Percentiles rank a stretch among this genome's conserved stretches.
These are phyloP conservation scores for Actinernus sp. DNA, from an alignment of 92 coral and sea anemone species.

Conservation along the genomic window DNA sequence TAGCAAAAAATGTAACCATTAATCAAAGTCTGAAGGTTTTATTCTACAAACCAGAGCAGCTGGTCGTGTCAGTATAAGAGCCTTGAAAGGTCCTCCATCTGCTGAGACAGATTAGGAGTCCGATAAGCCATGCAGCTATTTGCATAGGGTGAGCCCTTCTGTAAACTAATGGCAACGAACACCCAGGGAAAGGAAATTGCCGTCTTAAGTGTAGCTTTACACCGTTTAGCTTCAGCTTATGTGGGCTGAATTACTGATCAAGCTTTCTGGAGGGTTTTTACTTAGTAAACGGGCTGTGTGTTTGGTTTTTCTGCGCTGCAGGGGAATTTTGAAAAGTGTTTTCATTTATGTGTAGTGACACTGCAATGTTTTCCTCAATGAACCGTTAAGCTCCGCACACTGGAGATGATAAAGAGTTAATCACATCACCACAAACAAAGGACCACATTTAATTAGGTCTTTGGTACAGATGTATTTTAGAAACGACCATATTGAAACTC, in stretches of 20 bases:
- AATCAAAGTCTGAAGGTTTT: background rate
- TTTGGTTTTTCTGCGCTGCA: background rate
- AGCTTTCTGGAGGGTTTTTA: background rate
- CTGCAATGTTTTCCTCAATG: slow-evolving; percentile 20
- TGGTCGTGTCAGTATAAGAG: slow-evolving; percentile 8
- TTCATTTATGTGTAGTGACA: slow-evolving; percentile 21
- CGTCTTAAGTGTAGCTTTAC: no score
- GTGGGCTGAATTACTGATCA: background rate
- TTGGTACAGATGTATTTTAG: background rate
- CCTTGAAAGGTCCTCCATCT: background rate
- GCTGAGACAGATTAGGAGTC: slow-evolving; percentile 13
- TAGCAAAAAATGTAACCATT: background rate
- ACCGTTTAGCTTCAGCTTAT: no score
- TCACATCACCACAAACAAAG: slow-evolving; percentile 27
- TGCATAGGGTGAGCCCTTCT: background rate
- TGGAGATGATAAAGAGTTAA: slow-evolving; percentile 27
- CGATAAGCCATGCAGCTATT: slow-evolving; percentile 1
- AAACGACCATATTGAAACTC: no score
- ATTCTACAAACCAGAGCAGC: background rate
- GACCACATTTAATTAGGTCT: slow-evolving; percentile 32
- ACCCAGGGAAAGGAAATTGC: no score
- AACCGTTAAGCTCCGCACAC: slow-evolving; percentile 38
- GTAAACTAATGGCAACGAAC: background rate
- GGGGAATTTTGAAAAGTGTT: background rate
- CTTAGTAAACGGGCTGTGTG: background rate